phyloP scores from a whole-genome alignment of 2,888 invertebrate species.

The Argyresthia goedartella region DNA sequence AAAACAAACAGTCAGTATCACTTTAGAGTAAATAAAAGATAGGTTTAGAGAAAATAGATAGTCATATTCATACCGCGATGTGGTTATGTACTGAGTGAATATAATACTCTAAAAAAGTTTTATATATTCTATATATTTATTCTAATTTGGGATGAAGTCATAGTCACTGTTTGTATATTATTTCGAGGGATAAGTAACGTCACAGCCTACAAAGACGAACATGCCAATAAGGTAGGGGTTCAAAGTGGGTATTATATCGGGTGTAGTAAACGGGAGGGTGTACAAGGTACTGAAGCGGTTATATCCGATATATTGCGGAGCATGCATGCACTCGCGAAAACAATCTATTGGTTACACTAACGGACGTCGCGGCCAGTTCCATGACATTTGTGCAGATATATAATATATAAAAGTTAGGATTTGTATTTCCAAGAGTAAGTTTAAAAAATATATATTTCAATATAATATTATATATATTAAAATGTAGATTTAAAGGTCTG shows the following conservation, averaged over 20 bases:
- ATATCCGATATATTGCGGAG: slow-evolving; percentile 38
- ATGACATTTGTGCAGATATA: slow-evolving; percentile 31
- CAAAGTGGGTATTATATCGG: slow-evolving; percentile 32
- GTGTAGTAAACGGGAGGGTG: slow-evolving; percentile 37
- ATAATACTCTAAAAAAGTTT: slow-evolving; percentile 12
- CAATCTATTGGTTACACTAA: slow-evolving; percentile 28
- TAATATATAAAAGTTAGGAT: too few species aligned
- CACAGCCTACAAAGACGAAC: slow-evolving; percentile 58
- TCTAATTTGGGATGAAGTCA: slow-evolving; percentile 36
- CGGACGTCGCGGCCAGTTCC: slow-evolving; percentile 32
- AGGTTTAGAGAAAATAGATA: slow-evolving; percentile 46
- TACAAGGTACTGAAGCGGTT: slow-evolving; percentile 27
- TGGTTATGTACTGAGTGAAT: slow-evolving; percentile 47
- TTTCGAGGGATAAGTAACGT: slow-evolving; percentile 63
- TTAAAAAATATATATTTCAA: too few species aligned
- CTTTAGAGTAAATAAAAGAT: slow-evolving; percentile 47
- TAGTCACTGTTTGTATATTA: slow-evolving; percentile 57
- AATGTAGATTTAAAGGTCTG: slow-evolving; percentile 6
- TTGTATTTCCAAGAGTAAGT: too few species aligned
- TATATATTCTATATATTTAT: slow-evolving; percentile 20
- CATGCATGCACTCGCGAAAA: slow-evolving; percentile 37
- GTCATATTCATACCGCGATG: slow-evolving; percentile 64
- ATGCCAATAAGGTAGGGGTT: slow-evolving; percentile 46
- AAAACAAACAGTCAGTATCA: slow-evolving; percentile 72
- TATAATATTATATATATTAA: slow-evolving; percentile 12